phyloP scores from a whole-genome alignment of 1,140 invertebrate genomes.

The Cydia amplana region DNA sequence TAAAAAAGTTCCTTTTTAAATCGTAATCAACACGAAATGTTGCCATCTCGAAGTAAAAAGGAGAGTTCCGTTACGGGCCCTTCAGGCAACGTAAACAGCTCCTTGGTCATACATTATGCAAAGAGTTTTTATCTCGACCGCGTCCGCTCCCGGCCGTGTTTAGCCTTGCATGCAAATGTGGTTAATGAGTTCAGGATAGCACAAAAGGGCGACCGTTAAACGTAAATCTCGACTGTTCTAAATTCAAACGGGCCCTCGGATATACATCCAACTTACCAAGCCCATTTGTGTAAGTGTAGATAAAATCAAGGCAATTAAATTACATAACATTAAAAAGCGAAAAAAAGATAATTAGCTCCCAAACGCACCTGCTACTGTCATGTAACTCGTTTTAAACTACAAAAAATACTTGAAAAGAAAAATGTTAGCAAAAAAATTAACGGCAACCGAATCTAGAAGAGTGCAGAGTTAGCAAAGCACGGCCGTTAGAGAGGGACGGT shows the following conservation, averaged over 20 bases:
- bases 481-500: slow-evolving; percentile 54
- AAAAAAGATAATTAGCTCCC: slow-evolving; percentile 43
- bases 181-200: slow-evolving; percentile 40
- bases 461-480: slow-evolving; percentile 40
- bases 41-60: slow-evolving; percentile 42
- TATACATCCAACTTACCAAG: slow-evolving; percentile 14
- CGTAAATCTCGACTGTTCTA: slow-evolving; percentile 29
- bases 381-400: slow-evolving; percentile 71
- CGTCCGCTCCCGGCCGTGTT: slow-evolving; percentile 44
- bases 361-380: slow-evolving; percentile 55
- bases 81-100: slow-evolving; percentile 51
- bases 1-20: not conserved
- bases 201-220: slow-evolving; percentile 29
- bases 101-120: slow-evolving; percentile 56
- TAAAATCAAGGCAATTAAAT: slow-evolving; percentile 35
- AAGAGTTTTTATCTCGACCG: slow-evolving; percentile 54
- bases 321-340: slow-evolving; percentile 44
- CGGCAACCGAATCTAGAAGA: slow-evolving; percentile 61
- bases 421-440: slow-evolving; percentile 67
- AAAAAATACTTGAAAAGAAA: slow-evolving; percentile 56
- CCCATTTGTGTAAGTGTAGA: slow-evolving; percentile 31
- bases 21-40: not conserved
- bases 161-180: slow-evolving; percentile 51
- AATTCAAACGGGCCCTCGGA: slow-evolving; percentile 21
- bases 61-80: slow-evolving; percentile 53